Conservation (phyloP, 1,140 invertebrate species). For the Prorops nasuta region DNA sequence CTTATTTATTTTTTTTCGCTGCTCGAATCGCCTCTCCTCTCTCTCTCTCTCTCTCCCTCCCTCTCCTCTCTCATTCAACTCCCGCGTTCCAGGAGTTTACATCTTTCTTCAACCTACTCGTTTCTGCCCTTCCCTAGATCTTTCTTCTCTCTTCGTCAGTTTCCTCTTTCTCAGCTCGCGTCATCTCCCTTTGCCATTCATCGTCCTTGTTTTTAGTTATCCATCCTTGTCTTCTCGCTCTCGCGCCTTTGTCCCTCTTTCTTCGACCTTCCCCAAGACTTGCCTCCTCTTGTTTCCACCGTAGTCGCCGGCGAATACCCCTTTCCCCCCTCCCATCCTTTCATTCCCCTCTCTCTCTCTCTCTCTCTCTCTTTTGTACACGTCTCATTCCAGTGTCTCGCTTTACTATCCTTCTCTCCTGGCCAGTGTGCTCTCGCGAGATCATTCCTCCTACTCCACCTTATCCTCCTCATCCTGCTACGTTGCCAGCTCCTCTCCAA, state of each 20-base stretch:
- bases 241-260: background rate
- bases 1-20: too few species aligned
- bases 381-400: background rate
- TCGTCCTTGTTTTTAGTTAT: background rate
- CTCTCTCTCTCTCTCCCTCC: background rate
- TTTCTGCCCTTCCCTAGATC: background rate
- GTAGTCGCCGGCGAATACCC: too few species aligned
- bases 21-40: too few species aligned
- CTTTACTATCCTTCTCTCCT: background rate
- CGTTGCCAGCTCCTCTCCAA: constrained; percentile 38
- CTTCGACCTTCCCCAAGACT: too few species aligned
- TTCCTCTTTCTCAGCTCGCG: background rate
- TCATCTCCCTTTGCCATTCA: background rate
- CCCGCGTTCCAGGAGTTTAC: background rate
- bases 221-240: background rate
- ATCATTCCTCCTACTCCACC: constrained; percentile 34
- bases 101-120: background rate
- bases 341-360: background rate
- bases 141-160: background rate
- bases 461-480: constrained; percentile 19
- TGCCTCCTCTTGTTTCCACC: too few species aligned
- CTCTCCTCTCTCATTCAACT: background rate
- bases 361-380: background rate
- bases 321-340: too few species aligned
- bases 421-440: constrained; percentile 36